Evolutionary conservation across 2,888 invertebrate genomes (phyloP).

Genomic region (Bembecia ichneumoniformis): DNA sequence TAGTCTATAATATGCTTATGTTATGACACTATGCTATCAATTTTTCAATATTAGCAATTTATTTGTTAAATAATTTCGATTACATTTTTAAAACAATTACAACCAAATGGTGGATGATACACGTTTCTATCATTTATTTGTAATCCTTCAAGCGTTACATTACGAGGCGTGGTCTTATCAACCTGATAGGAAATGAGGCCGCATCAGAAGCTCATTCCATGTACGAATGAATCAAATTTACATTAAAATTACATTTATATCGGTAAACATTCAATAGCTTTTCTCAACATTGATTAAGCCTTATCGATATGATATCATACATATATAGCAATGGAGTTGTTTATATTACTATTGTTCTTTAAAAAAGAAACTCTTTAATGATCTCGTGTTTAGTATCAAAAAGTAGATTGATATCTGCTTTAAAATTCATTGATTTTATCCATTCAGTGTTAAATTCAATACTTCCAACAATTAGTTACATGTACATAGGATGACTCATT

Average conservation of each 20-base stretch:
- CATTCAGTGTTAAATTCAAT: background rate
- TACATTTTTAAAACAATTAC: too few species aligned
- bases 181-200: conserved; percentile 49
- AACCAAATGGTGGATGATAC: background rate
- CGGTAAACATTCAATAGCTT: too few species aligned
- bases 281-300: background rate
- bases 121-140: background rate
- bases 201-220: conserved; percentile 11
- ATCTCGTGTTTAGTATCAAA: too few species aligned
- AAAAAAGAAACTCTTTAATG: background rate
- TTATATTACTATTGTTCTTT: background rate
- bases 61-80: too few species aligned
- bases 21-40: background rate
- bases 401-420: background rate
- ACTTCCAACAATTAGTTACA: background rate
- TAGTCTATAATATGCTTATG: background rate
- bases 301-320: background rate
- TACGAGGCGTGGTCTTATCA: conserved; percentile 47
- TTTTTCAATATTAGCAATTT: background rate
- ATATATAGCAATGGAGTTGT: background rate
- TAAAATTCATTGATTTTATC: background rate
- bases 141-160: background rate
- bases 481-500: background rate
- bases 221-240: background rate
- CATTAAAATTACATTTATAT: too few species aligned